Conservation (phyloP, 1,140 invertebrate genomes). For the Teleopsis dalmanni region DNA sequence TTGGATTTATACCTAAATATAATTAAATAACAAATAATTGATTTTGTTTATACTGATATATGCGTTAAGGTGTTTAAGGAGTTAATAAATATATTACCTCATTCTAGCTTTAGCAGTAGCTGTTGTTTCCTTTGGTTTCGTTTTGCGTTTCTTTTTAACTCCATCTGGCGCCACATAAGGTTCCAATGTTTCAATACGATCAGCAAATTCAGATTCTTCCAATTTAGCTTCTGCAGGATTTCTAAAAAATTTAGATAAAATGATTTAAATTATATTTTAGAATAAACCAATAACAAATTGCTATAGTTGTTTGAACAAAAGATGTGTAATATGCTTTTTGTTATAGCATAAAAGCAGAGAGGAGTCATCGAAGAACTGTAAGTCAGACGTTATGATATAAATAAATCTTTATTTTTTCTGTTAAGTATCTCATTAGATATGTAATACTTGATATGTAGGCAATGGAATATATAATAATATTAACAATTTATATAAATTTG, state of each 20-base stretch:
- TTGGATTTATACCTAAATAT: constrained; percentile 30
- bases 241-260: background rate
- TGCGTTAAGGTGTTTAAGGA: too few species aligned
- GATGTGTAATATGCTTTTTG: too few species aligned
- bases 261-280: background rate
- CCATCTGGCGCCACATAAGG: constrained; percentile 22
- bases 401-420: too few species aligned
- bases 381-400: too few species aligned
- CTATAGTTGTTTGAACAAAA: too few species aligned
- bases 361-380: too few species aligned
- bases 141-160: background rate
- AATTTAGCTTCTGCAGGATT: constrained; percentile 11
- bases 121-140: background rate
- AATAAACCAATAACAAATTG: constrained; percentile 12
- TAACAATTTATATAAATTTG: too few species aligned
- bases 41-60: too few species aligned
- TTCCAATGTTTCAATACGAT: constrained; percentile 32
- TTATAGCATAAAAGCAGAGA: too few species aligned
- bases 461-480: too few species aligned
- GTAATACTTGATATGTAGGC: too few species aligned
- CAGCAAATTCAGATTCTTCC: constrained; percentile 15
- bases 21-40: background rate
- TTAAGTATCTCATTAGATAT: too few species aligned
- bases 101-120: constrained; percentile 2
- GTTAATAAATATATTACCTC: background rate